Evolutionary conservation across 2,797 vertebrate species (phyloP).

Genomic region (Momotus momota): DNA sequence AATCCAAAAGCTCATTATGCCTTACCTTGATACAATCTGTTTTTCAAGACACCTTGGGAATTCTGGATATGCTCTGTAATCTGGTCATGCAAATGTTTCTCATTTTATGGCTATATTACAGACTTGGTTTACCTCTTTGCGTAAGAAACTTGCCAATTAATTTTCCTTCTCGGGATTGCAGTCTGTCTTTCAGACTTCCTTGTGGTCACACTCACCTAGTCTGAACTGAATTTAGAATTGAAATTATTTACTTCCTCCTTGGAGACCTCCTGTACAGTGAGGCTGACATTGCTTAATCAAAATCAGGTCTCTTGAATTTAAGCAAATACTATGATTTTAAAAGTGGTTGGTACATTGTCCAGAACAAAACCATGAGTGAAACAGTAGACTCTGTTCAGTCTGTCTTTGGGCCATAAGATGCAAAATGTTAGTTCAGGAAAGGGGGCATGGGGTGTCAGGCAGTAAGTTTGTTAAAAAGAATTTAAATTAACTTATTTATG

Average conservation of each 20-base stretch:
- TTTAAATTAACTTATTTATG: background rate
- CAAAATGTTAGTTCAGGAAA: background rate
- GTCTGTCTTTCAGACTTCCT: background rate
- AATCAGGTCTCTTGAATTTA: background rate
- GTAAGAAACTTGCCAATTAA: background rate
- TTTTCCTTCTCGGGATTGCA: background rate
- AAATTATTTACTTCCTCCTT: constrained; percentile 3
- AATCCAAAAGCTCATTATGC: background rate
- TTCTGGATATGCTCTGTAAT: background rate
- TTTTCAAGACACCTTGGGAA: background rate
- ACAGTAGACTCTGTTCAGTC: background rate
- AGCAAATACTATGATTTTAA: background rate
- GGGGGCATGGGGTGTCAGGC: background rate
- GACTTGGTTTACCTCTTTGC: background rate
- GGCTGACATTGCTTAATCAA: background rate
- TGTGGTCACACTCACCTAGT: background rate
- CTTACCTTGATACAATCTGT: background rate
- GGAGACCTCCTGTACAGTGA: background rate
- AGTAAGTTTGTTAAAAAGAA: background rate
- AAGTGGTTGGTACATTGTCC: background rate
- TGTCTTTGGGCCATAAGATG: background rate
- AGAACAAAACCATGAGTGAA: background rate
- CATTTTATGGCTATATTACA: background rate
- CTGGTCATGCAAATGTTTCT: background rate
- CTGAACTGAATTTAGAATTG: constrained; percentile 11